phyloP scores from a whole-genome alignment of 2,797 vertebrate genomes.

The Steatocranus sp. region DNA sequence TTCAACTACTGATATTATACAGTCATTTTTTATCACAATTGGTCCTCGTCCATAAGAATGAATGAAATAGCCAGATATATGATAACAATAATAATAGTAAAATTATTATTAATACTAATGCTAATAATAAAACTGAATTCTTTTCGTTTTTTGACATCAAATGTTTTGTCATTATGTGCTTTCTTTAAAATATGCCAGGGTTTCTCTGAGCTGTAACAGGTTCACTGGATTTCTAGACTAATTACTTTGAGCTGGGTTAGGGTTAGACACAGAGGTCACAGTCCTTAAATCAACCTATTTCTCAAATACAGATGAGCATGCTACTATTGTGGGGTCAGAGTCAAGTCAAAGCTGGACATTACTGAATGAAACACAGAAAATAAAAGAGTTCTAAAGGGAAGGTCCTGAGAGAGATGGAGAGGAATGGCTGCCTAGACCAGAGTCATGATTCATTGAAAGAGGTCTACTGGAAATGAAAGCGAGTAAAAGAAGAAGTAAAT shows the following conservation, averaged over 20 bases:
- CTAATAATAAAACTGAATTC: background rate
- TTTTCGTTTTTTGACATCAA: background rate
- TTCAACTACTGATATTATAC: background rate
- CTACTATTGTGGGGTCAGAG: background rate
- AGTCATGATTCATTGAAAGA: background rate
- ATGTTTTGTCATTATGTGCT: background rate
- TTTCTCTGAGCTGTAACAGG: background rate
- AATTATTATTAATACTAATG: background rate
- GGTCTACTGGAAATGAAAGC: constrained; percentile 6
- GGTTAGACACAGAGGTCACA: constrained; percentile 2
- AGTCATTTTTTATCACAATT: background rate
- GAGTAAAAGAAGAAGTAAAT: constrained; percentile 1
- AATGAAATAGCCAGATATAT: background rate
- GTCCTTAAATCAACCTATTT: constrained; percentile 33
- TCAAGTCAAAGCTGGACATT: background rate
- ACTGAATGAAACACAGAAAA: constrained; percentile 9
- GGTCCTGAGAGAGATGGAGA: background rate
- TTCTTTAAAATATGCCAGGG: background rate
- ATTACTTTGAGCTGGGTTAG: constrained; percentile 22
- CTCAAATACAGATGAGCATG: background rate
- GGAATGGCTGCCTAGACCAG: background rate
- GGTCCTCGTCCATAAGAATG: background rate
- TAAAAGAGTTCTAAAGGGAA: background rate
- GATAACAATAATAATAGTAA: background rate
- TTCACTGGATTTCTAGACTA: constrained; percentile 14